phyloP scores from a whole-genome alignment of 2,888 invertebrate genomes.

The Rhimphoctona megacephalus region DNA sequence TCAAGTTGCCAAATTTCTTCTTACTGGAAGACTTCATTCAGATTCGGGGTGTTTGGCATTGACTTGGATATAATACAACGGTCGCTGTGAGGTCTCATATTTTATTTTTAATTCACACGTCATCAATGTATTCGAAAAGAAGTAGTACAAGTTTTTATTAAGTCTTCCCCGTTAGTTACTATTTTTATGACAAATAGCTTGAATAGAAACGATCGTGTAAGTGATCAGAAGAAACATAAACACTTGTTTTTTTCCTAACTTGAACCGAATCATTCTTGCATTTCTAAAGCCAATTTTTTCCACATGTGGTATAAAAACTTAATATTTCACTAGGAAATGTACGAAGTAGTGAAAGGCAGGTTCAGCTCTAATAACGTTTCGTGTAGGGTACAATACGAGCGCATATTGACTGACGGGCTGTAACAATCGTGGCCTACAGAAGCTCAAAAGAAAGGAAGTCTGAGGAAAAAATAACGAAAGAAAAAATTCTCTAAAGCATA shows the following conservation, averaged over 20 bases:
- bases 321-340: not conserved
- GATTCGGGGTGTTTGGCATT: no score
- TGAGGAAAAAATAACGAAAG: slow-evolving; percentile 14
- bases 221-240: not conserved
- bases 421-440: slow-evolving; percentile 55
- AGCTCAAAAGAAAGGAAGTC: slow-evolving; percentile 29
- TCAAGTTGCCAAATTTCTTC: no score
- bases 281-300: slow-evolving; percentile 5
- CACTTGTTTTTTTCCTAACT: not conserved
- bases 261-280: not conserved
- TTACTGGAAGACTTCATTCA: no score
- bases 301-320: not conserved
- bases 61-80: no score
- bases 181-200: not conserved
- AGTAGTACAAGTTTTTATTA: no score
- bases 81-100: no score
- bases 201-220: not conserved
- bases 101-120: no score
- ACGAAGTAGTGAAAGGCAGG: not conserved
- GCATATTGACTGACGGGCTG: slow-evolving; percentile 69
- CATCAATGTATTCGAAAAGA: no score
- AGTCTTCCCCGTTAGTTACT: no score
- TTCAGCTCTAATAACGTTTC: slow-evolving; percentile 14
- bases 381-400: slow-evolving; percentile 54
- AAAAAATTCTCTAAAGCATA: slow-evolving; percentile 9